Evolutionary conservation across 2,113 vertebrate genomes (phyloP).

Genomic region (Sphaerodactylus townsendi): DNA sequence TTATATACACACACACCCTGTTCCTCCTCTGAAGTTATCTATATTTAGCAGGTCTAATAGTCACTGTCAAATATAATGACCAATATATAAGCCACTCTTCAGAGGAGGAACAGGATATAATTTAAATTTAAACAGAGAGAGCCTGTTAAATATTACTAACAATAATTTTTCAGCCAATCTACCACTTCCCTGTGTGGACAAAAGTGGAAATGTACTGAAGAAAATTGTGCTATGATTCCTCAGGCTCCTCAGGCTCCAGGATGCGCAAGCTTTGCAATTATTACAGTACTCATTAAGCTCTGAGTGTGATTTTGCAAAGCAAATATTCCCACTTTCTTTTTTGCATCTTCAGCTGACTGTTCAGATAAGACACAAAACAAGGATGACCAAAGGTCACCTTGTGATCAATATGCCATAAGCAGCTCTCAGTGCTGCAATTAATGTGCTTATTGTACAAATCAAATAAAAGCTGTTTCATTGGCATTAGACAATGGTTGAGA

Average conservation of each 20-base stretch:
- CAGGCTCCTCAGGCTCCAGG: not conserved
- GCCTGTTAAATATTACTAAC: not conserved
- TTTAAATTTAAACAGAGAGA: too few relatives aligned
- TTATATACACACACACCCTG: too few relatives aligned
- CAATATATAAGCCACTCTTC: too few relatives aligned
- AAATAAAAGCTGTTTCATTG: conserved; percentile 40
- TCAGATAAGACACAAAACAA: conserved; percentile 28
- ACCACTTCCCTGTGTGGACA: not conserved
- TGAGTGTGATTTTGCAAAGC: not conserved
- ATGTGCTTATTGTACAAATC: conserved; percentile 50
- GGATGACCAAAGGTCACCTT: conserved; percentile 47
- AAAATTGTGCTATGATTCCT: not conserved
- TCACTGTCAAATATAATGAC: too few relatives aligned
- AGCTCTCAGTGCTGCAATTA: conserved; percentile 48
- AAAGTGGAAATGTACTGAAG: not conserved
- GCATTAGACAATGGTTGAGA: conserved; percentile 24
- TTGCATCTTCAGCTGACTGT: conserved; percentile 15
- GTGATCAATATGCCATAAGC: conserved; percentile 48
- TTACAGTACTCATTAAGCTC: not conserved
- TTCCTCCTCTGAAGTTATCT: too few relatives aligned
- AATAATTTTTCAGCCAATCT: not conserved
- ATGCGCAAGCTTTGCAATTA: not conserved
- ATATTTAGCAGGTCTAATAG: too few relatives aligned
- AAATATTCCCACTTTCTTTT: conserved; percentile 22
- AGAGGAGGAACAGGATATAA: too few relatives aligned